These are phyloP conservation scores for Cosmorhoe ocellata DNA, from an alignment of 2,888 invertebrate genomes.

Conservation along the genomic window DNA sequence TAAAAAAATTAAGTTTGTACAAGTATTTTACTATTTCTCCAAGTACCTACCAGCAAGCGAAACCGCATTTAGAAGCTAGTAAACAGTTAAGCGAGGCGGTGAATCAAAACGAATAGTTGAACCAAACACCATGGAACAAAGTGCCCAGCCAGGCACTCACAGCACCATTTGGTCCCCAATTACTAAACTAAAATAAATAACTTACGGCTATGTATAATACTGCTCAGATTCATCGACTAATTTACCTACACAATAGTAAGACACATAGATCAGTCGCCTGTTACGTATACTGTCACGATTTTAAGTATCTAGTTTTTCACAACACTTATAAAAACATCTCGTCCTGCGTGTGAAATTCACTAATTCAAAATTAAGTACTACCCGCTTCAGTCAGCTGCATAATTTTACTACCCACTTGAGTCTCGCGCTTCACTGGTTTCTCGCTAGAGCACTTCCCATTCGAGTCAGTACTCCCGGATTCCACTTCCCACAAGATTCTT, in stretches of 20 bases:
- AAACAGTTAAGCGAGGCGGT: neutral
- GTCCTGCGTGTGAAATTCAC: slow-evolving; percentile 3
- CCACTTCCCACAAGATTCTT: neutral
- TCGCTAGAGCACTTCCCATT: neutral
- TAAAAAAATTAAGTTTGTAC: too few relatives aligned
- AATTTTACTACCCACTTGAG: slow-evolving; percentile 6
- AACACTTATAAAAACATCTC: slow-evolving; percentile 11
- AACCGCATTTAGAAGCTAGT: too few relatives aligned
- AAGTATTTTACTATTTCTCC: too few relatives aligned
- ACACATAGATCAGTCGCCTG: slow-evolving; percentile 41
- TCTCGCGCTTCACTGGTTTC: neutral
- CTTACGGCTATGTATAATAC: slow-evolving; percentile 67
- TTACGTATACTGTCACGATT: slow-evolving; percentile 32
- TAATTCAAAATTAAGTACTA: slow-evolving; percentile 9
- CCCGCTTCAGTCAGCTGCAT: slow-evolving; percentile 8
- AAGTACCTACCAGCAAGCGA: neutral
- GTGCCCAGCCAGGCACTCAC: slow-evolving; percentile 56
- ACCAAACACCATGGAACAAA: slow-evolving; percentile 61
- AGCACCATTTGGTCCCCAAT: slow-evolving; percentile 74
- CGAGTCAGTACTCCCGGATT: neutral
- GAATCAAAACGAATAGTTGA: slow-evolving; percentile 25
- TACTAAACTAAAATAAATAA: slow-evolving; percentile 58
- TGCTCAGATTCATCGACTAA: slow-evolving; percentile 53
- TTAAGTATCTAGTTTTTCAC: slow-evolving; percentile 26
- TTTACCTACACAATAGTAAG: slow-evolving; percentile 36